Evolutionary conservation across 2,888 invertebrate species (phyloP).

Genomic region (Labia minor): DNA sequence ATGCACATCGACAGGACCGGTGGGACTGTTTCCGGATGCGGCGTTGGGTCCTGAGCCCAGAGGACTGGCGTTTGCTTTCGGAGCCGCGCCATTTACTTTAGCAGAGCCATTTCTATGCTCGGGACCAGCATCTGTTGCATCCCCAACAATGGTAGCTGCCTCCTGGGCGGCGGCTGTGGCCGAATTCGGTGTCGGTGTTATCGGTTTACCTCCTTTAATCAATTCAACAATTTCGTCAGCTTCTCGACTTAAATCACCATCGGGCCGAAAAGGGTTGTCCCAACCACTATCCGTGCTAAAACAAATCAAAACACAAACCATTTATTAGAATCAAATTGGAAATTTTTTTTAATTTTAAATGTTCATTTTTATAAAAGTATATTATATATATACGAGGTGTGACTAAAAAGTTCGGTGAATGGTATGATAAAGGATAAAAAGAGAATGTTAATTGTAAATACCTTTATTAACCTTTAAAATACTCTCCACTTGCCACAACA

Average conservation of each 20-base stretch:
- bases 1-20: conserved; percentile 50
- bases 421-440: too few relatives aligned
- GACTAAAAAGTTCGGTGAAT: too few relatives aligned
- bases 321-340: too few relatives aligned
- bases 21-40: conserved; percentile 37
- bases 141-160: conserved; percentile 23
- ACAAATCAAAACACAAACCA: conserved; percentile 25
- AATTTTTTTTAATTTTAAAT: too few relatives aligned
- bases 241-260: conserved; percentile 86
- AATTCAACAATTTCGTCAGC: conserved; percentile 93
- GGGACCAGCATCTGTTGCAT: conserved; percentile 29
- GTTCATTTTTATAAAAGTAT: too few relatives aligned
- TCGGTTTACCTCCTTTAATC: conserved; percentile 83
- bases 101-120: conserved; percentile 35
- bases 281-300: conserved; percentile 88
- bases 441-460: too few relatives aligned
- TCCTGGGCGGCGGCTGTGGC: conserved; percentile 34
- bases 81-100: conserved; percentile 33
- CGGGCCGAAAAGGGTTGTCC: conserved; percentile 96
- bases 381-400: too few relatives aligned
- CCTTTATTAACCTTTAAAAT: too few relatives aligned
- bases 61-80: conserved; percentile 19
- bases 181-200: conserved; percentile 56
- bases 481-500: too few relatives aligned
- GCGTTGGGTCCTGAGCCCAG: conserved; percentile 9